Percentiles rank a stretch among this genome's conserved stretches.
Conservation (phyloP, 2,113 vertebrate species). For the Vimba vimba region DNA sequence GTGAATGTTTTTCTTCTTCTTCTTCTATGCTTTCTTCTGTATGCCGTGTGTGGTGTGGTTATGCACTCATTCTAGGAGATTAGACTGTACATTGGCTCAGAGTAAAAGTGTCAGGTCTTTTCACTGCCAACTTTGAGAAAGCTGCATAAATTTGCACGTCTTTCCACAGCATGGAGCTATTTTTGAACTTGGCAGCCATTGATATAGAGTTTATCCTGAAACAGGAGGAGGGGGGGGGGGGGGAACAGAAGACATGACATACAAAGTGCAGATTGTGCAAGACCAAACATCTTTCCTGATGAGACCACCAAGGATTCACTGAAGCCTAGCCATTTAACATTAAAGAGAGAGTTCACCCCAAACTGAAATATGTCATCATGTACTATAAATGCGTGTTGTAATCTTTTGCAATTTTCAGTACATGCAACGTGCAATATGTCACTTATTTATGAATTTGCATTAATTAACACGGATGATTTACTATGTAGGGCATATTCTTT, state of each 20-base stretch:
- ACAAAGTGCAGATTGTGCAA: conserved; percentile 16
- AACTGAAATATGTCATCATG: not conserved
- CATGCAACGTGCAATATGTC: not conserved
- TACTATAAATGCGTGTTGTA: not conserved
- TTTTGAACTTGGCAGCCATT: conserved; percentile 43
- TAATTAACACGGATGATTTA: conserved; percentile 1
- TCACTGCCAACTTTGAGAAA: conserved; percentile 44
- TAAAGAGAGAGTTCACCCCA: not conserved
- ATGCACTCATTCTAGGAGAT: conserved; percentile 13
- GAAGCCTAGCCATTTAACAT: not conserved
- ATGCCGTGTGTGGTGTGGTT: not conserved
- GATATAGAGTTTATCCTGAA: conserved; percentile 34
- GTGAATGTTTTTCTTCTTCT: not conserved
- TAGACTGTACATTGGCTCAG: conserved; percentile 12
- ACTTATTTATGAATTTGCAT: conserved; percentile 20
- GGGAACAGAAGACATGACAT: not conserved
- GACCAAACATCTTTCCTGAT: conserved; percentile 25
- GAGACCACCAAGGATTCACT: conserved; percentile 14
- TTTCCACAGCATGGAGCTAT: conserved; percentile 35
- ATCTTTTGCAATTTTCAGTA: not conserved
- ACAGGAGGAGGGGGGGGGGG: not conserved
- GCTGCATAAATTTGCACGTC: conserved; percentile 48
- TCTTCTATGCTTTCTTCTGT: not conserved
- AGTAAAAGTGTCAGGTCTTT: conserved; percentile 44
- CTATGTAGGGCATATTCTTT: not conserved